Percentiles rank a stretch among this genome's conserved stretches.
These are phyloP conservation scores for Catharus bicknelli DNA, from an alignment of 2,113 vertebrate genomes.

Conservation along the genomic window DNA sequence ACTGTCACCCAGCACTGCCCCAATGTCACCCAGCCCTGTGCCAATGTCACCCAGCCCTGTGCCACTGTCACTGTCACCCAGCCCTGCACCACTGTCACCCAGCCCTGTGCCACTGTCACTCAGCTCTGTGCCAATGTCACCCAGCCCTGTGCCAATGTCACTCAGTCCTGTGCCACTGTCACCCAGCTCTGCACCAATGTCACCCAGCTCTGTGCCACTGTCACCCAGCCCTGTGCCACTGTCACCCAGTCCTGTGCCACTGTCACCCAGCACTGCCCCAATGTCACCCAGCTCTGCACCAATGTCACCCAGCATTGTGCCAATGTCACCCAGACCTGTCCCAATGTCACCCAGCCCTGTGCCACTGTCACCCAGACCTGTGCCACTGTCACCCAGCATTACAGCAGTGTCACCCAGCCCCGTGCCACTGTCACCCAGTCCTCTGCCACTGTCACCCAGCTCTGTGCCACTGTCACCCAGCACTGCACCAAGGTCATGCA, in stretches of 20 bases:
- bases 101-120: not conserved
- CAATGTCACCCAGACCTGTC: not conserved
- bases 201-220: not conserved
- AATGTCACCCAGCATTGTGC: too few relatives aligned
- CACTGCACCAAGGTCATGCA: too few relatives aligned
- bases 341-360: not conserved
- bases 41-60: too few relatives aligned
- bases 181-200: not conserved
- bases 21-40: too few relatives aligned
- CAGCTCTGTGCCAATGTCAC: too few relatives aligned
- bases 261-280: not conserved
- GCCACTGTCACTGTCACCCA: too few relatives aligned
- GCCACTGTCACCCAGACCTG: not conserved
- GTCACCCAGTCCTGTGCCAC: not conserved
- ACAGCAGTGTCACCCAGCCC: not conserved
- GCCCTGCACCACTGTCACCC: not conserved
- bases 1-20: too few relatives aligned
- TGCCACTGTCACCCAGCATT: not conserved
- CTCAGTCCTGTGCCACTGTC: not conserved
- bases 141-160: rapidly evolving
- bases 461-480: not conserved
- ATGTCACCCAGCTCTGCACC: too few relatives aligned
- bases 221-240: rapidly evolving
- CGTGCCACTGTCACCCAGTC: too few relatives aligned
- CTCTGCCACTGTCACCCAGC: too few relatives aligned